Evolutionary conservation across 1,140 invertebrate species (phyloP).

Genomic region (Tetramorium simillimum): DNA sequence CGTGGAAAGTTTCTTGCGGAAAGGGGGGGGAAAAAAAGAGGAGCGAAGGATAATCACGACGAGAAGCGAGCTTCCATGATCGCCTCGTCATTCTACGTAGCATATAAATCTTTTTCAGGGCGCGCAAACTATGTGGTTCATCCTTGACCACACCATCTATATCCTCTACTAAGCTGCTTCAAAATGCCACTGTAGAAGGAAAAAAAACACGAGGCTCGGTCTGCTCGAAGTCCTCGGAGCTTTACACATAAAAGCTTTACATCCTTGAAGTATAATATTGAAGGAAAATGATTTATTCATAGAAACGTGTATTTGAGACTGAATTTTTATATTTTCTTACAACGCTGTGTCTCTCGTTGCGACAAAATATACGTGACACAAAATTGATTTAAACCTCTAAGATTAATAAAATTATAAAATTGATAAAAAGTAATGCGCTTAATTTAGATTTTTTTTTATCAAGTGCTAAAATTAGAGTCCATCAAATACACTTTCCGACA

Average conservation of each 20-base stretch:
- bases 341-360: not conserved
- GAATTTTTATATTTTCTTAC: not conserved
- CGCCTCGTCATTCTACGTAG: constrained; percentile 50
- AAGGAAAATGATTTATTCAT: constrained; percentile 14
- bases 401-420: not conserved
- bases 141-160: constrained; percentile 43
- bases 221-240: constrained; percentile 8
- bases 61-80: constrained; percentile 29
- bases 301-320: constrained; percentile 35
- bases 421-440: not conserved
- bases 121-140: constrained; percentile 40
- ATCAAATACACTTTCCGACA: constrained; percentile 34
- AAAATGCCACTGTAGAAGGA: constrained; percentile 19
- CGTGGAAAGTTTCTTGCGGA: not conserved
- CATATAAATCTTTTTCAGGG: constrained; percentile 31
- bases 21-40: not conserved
- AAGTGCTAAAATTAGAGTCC: not conserved
- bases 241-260: constrained; percentile 24
- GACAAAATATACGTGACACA: not conserved
- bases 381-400: not conserved
- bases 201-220: constrained; percentile 41
- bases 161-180: constrained; percentile 20
- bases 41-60: constrained; percentile 4
- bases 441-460: not conserved
- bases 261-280: constrained; percentile 8